phyloP scores from a whole-genome alignment of 1,140 invertebrate species.

The Euschistus heros region DNA sequence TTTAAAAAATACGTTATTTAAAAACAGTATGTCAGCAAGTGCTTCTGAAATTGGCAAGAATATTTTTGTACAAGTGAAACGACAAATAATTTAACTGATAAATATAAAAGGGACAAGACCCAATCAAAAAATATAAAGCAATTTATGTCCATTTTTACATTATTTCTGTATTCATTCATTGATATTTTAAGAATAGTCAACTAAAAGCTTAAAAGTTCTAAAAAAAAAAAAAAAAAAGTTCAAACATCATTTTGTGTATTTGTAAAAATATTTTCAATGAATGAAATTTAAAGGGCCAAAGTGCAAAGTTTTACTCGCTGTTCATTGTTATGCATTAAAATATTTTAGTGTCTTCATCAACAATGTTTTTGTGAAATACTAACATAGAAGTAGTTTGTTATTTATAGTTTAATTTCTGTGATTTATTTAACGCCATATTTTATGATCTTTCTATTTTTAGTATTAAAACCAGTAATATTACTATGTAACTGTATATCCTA shows the following conservation, averaged over 20 bases:
- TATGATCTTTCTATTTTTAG: slow-evolving; percentile 19
- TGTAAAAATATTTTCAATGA: too few relatives aligned
- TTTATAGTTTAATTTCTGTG: slow-evolving; percentile 23
- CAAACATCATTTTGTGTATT: too few relatives aligned
- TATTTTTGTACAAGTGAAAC: slow-evolving; percentile 25
- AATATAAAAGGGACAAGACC: not conserved
- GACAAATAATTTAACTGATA: slow-evolving; percentile 19
- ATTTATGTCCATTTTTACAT: too few relatives aligned
- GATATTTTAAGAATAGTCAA: too few relatives aligned
- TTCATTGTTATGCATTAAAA: too few relatives aligned
- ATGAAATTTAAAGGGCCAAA: not conserved
- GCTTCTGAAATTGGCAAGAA: slow-evolving; percentile 7
- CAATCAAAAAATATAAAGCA: too few relatives aligned
- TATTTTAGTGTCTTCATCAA: not conserved
- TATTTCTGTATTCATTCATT: too few relatives aligned
- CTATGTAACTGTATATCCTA: slow-evolving; percentile 24
- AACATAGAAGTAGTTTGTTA: slow-evolving; percentile 7
- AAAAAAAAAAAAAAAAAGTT: too few relatives aligned
- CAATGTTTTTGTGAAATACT: slow-evolving; percentile 4
- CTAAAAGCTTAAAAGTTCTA: too few relatives aligned
- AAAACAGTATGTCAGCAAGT: too few relatives aligned
- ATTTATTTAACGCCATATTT: slow-evolving; percentile 22
- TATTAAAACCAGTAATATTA: slow-evolving; percentile 20
- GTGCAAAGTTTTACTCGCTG: not conserved
- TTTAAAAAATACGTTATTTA: too few relatives aligned